phyloP scores from a whole-genome alignment of 1,140 invertebrate species.

The Polypedilum pembai region DNA sequence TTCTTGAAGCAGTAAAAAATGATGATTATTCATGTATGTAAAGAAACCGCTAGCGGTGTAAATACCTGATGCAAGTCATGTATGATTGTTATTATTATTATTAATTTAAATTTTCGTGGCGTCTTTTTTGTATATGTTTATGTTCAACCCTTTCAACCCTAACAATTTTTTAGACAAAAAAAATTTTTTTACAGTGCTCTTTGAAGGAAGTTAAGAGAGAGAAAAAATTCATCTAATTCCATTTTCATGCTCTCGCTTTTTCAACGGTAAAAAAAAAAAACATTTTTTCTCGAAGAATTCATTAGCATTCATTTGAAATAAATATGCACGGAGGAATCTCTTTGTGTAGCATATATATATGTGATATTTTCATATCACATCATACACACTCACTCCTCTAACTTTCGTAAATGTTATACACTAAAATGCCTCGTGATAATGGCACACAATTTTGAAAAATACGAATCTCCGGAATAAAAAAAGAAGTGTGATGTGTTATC shows the following conservation, averaged over 20 bases:
- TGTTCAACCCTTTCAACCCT: not conserved
- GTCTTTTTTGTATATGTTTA: not conserved
- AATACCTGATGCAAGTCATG: conserved; percentile 11
- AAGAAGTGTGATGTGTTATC: conserved; percentile 23
- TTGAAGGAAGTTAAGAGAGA: too few relatives aligned
- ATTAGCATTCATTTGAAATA: conserved; percentile 26
- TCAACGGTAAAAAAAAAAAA: not conserved
- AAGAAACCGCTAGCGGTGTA: not conserved
- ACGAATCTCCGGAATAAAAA: too few relatives aligned
- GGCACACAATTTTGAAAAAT: not conserved
- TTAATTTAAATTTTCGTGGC: conserved; percentile 3
- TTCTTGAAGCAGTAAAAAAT: conserved; percentile 3
- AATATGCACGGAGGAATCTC: conserved; percentile 20
- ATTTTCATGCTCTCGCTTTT: not conserved
- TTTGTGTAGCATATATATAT: not conserved
- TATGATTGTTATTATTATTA: conserved; percentile 20
- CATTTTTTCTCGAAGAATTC: conserved; percentile 13
- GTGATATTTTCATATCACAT: not conserved
- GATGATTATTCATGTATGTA: not conserved
- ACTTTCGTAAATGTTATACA: not conserved
- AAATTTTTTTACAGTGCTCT: too few relatives aligned
- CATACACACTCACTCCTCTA: not conserved
- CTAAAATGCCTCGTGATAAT: conserved; percentile 12
- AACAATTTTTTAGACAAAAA: too few relatives aligned
- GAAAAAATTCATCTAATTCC: conserved; percentile 28